Evolutionary conservation across 1,140 invertebrate genomes (phyloP).

Genomic region (Stratiolaelaps scimitus): DNA sequence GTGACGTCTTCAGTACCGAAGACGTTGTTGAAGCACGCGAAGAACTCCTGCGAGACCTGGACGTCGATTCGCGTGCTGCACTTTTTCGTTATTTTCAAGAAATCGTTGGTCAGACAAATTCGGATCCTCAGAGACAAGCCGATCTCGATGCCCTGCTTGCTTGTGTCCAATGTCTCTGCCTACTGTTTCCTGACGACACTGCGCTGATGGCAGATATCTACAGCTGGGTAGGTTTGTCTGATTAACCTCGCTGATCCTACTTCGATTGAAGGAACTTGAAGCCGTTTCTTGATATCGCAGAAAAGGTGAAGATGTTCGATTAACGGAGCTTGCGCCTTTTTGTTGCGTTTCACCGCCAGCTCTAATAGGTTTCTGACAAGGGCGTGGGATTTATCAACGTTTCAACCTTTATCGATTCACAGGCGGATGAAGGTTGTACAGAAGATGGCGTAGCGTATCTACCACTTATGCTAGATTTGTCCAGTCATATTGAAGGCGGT

Average conservation of each 20-base stretch:
- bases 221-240: background rate
- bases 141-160: conserved; percentile 7
- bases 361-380: background rate
- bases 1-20: conserved; percentile 2
- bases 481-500: conserved; percentile 15
- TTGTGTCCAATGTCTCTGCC: conserved; percentile 4
- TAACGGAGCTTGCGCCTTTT: too few species aligned
- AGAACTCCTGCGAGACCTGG: background rate
- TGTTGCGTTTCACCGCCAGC: too few species aligned
- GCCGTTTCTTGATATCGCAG: too few species aligned
- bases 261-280: too few species aligned
- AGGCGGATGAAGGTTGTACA: conserved; percentile 5
- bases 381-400: background rate
- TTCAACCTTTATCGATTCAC: background rate
- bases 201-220: conserved; percentile 2
- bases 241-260: too few species aligned
- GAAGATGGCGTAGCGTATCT: background rate
- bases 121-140: background rate
- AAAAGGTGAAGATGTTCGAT: too few species aligned
- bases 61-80: background rate
- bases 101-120: background rate
- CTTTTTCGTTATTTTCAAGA: conserved; percentile 4
- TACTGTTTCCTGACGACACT: conserved; percentile 1
- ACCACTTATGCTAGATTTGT: conserved; percentile 4
- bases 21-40: background rate